These are phyloP conservation scores for Norana najaformis DNA, from an alignment of 2,888 invertebrate genomes.

Conservation along the genomic window DNA sequence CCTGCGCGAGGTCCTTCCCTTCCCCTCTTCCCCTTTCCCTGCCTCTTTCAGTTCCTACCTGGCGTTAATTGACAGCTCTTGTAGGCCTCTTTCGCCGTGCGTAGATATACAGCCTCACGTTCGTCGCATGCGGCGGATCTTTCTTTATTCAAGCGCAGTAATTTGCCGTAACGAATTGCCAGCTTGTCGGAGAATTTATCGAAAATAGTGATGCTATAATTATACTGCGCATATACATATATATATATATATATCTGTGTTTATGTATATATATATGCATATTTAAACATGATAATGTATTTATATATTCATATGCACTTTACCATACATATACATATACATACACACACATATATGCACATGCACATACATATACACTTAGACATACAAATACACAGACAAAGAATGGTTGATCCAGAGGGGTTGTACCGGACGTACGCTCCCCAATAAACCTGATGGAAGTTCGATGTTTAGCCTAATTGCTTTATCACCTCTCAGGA, in stretches of 20 bases:
- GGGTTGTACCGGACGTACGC: no score
- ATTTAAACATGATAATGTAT: no score
- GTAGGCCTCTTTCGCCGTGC: not conserved
- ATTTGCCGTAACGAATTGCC: not conserved
- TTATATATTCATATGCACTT: not conserved
- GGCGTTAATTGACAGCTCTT: not conserved
- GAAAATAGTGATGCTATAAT: not conserved
- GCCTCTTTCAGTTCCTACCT: constrained; percentile 13
- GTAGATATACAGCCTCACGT: not conserved
- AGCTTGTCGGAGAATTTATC: not conserved
- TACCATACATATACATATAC: not conserved
- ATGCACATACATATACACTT: not conserved
- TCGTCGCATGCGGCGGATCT: not conserved
- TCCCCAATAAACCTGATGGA: no score
- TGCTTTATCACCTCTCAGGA: no score
- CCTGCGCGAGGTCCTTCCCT: not conserved
- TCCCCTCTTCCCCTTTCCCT: not conserved
- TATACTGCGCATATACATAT: no score
- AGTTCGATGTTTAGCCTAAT: no score
- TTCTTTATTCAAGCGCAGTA: not conserved
- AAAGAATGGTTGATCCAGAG: no score
- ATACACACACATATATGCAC: not conserved
- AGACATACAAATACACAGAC: not conserved
- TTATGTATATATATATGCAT: no score
- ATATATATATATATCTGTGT: no score